Evolutionary conservation across 2,113 vertebrate genomes (phyloP).

Genomic region (Passer montanus): DNA sequence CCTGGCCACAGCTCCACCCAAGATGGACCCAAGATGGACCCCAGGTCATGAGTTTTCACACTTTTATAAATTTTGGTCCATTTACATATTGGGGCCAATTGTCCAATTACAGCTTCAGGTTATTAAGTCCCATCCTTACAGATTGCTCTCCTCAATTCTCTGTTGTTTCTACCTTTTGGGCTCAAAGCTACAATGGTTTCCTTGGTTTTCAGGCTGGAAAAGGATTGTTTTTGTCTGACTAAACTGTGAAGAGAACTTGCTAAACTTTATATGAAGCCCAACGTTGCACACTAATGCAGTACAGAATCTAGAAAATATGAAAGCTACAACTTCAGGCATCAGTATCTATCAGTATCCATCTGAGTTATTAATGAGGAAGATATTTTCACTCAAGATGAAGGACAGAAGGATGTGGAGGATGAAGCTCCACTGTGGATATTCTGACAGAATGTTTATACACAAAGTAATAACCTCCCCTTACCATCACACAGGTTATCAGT

Average conservation of each 20-base stretch:
- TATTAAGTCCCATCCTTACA: not conserved
- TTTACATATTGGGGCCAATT: not conserved
- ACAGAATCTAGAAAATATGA: not conserved
- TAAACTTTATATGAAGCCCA: not conserved
- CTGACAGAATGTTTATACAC: not conserved
- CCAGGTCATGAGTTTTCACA: not conserved
- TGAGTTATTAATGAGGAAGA: not conserved
- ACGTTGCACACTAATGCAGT: not conserved
- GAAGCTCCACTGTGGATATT: not conserved
- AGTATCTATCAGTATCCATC: not conserved
- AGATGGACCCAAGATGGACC: not conserved
- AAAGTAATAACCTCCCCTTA: not conserved
- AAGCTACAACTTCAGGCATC: not conserved
- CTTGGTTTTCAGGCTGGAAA: not conserved
- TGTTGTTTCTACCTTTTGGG: not conserved
- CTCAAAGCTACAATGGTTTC: rapidly evolving
- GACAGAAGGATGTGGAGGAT: not conserved
- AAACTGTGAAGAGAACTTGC: not conserved
- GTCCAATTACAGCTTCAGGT: not conserved
- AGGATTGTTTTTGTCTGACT: not conserved
- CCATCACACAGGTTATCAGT: not conserved
- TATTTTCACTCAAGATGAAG: not conserved
- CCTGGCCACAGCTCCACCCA: not conserved
- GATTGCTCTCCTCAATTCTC: not conserved
- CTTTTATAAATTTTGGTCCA: not conserved